Evolutionary conservation across 2,888 invertebrate genomes (phyloP), one percentile per base, ranked within the genome.

Genomic region (Stenoptilia bipunctidactyla): DNA sequence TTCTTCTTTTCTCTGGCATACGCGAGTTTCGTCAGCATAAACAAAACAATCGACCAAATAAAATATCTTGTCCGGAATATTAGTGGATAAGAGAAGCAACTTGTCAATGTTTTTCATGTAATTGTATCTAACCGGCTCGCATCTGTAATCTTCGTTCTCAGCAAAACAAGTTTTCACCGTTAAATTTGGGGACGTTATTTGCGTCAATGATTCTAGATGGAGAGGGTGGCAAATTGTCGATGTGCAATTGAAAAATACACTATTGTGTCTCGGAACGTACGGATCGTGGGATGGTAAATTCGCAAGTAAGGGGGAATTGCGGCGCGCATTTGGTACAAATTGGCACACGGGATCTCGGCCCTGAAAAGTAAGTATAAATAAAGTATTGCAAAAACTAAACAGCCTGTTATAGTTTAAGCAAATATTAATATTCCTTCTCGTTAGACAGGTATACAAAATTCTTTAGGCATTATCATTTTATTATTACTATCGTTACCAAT

Each of bases 11-110:
- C 55, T 73, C 45, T 71, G 67, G 53, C 82, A 82, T 4, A 80
- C 62, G 45, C 74, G 68, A 38, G 61, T 66, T 43, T 66, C 65
- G 40, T 71, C 69, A 2, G 55, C 39, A 48, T 73, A 80, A 41
- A 76, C 52, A 47, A 82, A 67, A 53, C 82, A 82, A 53, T 82
- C 79, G 34, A 72, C 73, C 38, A 58, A 46, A 45, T 77, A 82
- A 56, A 68, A 75, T 15, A 44, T 51, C 53, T 76, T 76, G 34
- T 58, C 46, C 4, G 46, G 53, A 47, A 80, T 61, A 40, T 63
- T 66, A 15, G 59, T 62, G 1, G 53, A 51, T 38, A 82, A 50
- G 42, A 80, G 76, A 42, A 73, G 49, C 44, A 80, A 33, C 48
- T 76, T 82, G 44, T 82, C 80, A 3, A 66, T 52, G 40, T 69